Evolutionary conservation across 2,113 vertebrate genomes (phyloP), one percentile per base, ranked within the genome.

Genomic region (Bubalus kerabau): DNA sequence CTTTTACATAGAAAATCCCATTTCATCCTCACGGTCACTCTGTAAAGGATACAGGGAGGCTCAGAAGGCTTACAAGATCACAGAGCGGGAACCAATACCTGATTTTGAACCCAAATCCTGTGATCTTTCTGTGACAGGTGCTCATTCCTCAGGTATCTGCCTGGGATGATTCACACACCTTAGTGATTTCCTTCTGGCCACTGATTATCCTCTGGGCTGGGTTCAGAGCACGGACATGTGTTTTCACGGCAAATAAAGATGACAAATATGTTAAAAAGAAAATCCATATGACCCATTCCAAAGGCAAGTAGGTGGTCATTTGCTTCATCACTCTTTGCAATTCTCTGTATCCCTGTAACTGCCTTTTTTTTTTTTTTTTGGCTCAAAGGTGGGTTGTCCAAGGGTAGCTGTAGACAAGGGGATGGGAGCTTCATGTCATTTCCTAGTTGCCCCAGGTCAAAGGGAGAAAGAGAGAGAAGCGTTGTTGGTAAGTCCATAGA

Each of bases 401-500:
- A 96, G 19, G 23, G 28, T 16, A 28, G 23, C 36, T 80, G 6
- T 40, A 48, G 54, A 74, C 17, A 50, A 96, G 36, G 3, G 21
- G 1, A 40, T 32, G 16, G 36, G n/a, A n/a, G 59, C 7, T 71
- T 48, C 6, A 1, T n/a, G 24, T n/a, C n/a, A 13, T 26, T 64
- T 13, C 32, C 48, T 60, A 48, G 26, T 46, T 23, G 17, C 32
- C 24, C 12, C 24, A 40, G 32, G 21, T 24, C 83, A 84, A 86
- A 40, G 28, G 67, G 24, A 82, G 81, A 88, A 81, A 89, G 36
- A 50, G n/a, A 14, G 7, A 86, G n/a, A 95, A 40, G 50, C 0
- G 0, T 13, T 14, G 8, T 48, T 6, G 0, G 8, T 52, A 57
- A 83, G 28, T 52, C n/a, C 15, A 43, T 0, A 28, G 26, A 28